Percentiles rank a stretch among this genome's conserved stretches.
These are phyloP conservation scores for Anas acuta DNA, from an alignment of 2,797 vertebrate genomes.

Conservation along the genomic window DNA sequence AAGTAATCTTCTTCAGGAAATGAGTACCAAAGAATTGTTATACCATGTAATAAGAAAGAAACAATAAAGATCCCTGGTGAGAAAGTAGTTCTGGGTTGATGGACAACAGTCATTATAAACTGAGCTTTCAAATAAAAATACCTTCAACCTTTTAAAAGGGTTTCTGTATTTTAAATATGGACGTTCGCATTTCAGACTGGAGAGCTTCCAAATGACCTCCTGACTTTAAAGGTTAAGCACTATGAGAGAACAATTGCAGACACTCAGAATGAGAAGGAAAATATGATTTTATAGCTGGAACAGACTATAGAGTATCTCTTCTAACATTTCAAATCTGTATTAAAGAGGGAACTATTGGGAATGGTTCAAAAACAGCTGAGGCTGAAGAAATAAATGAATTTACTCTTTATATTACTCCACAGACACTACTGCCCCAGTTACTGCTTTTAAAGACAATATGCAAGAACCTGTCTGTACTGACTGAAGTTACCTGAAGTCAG, in stretches of 20 bases:
- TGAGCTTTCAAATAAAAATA: slow-evolving; percentile 75
- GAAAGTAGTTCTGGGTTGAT: slow-evolving; percentile 67
- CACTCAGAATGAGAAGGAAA: slow-evolving; percentile 53
- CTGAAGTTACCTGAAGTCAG: background rate
- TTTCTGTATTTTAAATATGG: slow-evolving; percentile 77
- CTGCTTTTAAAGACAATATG: background rate
- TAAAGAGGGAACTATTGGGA: slow-evolving; percentile 31
- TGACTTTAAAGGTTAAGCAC: slow-evolving; percentile 53
- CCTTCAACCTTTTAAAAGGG: slow-evolving; percentile 57
- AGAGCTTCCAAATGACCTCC: slow-evolving; percentile 69
- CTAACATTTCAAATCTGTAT: slow-evolving; percentile 64
- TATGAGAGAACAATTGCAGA: slow-evolving; percentile 61
- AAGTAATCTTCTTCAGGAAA: slow-evolving; percentile 81
- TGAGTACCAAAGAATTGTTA: slow-evolving; percentile 76
- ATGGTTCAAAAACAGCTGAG: background rate
- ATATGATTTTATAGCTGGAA: slow-evolving; percentile 63
- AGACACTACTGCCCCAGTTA: background rate
- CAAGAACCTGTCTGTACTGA: background rate
- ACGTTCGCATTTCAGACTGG: slow-evolving; percentile 72
- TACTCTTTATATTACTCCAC: background rate
- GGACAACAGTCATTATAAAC: slow-evolving; percentile 73
- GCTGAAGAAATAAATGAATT: slow-evolving; percentile 36
- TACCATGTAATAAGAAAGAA: slow-evolving; percentile 75
- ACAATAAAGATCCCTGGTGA: slow-evolving; percentile 73
- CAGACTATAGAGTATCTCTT: slow-evolving; percentile 56